Percentiles rank a stretch among this genome's conserved stretches.
These are phyloP conservation scores for Dendrolimus punctatus DNA, from an alignment of 1,140 invertebrate species.

Conservation along the genomic window DNA sequence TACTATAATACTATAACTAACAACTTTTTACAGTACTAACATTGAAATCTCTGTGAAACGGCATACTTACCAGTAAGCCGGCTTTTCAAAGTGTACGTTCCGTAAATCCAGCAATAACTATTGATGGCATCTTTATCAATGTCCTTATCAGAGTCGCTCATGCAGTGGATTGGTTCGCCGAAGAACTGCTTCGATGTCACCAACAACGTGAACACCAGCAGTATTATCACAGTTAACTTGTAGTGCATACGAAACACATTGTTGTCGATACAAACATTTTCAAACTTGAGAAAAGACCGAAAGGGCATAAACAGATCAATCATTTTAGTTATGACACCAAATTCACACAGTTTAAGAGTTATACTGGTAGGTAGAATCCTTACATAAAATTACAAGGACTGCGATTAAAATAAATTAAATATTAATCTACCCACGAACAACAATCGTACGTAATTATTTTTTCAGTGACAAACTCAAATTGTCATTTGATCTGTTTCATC, in stretches of 20 bases:
- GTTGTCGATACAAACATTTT: slow-evolving; percentile 77
- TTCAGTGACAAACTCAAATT: no score
- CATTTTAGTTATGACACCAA: slow-evolving; percentile 29
- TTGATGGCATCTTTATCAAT: slow-evolving; percentile 75
- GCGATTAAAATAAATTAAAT: slow-evolving; percentile 1
- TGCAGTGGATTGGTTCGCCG: slow-evolving; percentile 79
- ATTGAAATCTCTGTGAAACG: no score
- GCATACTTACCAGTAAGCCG: slow-evolving; percentile 50
- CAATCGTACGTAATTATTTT: no score
- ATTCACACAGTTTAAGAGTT: no score
- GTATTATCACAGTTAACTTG: slow-evolving; percentile 76
- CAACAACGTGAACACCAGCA: slow-evolving; percentile 77
- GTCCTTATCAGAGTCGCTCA: slow-evolving; percentile 60
- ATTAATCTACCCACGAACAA: slow-evolving; percentile 5
- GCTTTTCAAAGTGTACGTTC: slow-evolving; percentile 78
- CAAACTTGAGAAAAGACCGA: slow-evolving; percentile 72
- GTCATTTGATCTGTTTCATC: no score
- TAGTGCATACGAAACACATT: slow-evolving; percentile 79
- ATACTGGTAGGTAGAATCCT: no score
- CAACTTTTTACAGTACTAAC: no score
- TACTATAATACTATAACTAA: no score
- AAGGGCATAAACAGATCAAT: slow-evolving; percentile 59
- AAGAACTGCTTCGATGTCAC: slow-evolving; percentile 83
- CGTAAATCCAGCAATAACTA: slow-evolving; percentile 85
- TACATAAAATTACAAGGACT: no score